phyloP scores from a whole-genome alignment of 1,140 invertebrate species.

The Sycophila sp. region DNA sequence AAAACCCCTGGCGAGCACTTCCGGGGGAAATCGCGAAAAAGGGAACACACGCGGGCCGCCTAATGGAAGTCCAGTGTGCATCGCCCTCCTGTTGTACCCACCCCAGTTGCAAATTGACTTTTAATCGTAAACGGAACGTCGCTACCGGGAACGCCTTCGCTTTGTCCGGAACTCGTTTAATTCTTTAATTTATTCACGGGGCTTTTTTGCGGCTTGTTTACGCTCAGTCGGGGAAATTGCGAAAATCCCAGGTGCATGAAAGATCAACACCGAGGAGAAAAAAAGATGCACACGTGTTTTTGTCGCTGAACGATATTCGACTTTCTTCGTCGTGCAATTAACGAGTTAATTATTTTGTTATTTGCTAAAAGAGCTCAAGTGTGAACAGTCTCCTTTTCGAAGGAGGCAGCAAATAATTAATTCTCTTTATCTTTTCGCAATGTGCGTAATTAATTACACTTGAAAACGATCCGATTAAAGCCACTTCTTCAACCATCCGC shows the following conservation, averaged over 20 bases:
- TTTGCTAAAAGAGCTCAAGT: no score
- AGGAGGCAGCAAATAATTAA: no score
- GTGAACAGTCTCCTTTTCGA: no score
- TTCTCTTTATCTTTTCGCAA: no score
- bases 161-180: background rate
- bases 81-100: background rate
- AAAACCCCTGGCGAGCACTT: background rate
- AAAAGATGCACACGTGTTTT: no score
- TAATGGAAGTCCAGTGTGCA: conserved; percentile 21
- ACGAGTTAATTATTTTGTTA: no score
- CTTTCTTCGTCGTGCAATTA: no score
- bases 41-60: background rate
- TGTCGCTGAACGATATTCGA: no score
- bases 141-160: background rate
- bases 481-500: no score
- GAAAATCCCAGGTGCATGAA: background rate
- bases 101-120: conserved; percentile 17
- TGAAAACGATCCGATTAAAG: no score
- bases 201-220: background rate
- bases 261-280: no score
- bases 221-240: background rate
- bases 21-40: conserved; percentile 5
- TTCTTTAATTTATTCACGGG: background rate
- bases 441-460: no score
- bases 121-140: conserved; percentile 5